Conservation (phyloP, 30 jellyfish, hydroid and myxozoan species). For the Aurelia coerulea region DNA sequence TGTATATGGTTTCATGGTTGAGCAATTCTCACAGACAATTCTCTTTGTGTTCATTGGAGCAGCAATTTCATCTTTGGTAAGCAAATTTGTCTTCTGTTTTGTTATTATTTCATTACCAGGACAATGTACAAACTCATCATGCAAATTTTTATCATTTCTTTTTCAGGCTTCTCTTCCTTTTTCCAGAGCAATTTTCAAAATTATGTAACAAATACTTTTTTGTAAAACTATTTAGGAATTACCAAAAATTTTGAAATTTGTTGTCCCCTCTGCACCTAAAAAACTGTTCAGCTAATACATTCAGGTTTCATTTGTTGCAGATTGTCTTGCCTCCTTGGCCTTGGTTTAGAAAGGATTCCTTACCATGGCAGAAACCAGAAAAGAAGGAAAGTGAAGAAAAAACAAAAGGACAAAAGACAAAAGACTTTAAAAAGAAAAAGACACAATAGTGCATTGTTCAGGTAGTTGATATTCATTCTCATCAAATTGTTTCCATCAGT, state of each 20-base stretch:
- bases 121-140: no score
- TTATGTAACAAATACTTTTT: no score
- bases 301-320: slow-evolving; percentile 17
- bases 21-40: slow-evolving; percentile 91
- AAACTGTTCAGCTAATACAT: no score
- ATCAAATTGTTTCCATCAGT: no score
- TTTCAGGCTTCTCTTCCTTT: no score
- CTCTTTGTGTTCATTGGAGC: slow-evolving; percentile 84
- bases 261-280: no score
- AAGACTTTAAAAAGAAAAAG: slow-evolving; percentile 66
- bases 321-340: slow-evolving; percentile 98
- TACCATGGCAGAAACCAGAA: slow-evolving; percentile 82
- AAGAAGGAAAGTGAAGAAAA: slow-evolving; percentile 54
- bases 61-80: slow-evolving; percentile 42
- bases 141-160: no score
- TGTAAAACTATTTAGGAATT: no score
- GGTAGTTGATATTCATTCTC: neutral
- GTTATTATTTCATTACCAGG: neutral
- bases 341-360: slow-evolving; percentile 85
- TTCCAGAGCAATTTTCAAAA: no score
- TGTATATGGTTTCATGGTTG: slow-evolving; percentile 82
- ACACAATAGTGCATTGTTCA: slow-evolving; percentile 22
- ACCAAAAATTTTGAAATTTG: no score
- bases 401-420: slow-evolving; percentile 37
- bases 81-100: neutral